Evolutionary conservation across 2,113 vertebrate genomes (phyloP).

Genomic region (Tapirus terrestris): DNA sequence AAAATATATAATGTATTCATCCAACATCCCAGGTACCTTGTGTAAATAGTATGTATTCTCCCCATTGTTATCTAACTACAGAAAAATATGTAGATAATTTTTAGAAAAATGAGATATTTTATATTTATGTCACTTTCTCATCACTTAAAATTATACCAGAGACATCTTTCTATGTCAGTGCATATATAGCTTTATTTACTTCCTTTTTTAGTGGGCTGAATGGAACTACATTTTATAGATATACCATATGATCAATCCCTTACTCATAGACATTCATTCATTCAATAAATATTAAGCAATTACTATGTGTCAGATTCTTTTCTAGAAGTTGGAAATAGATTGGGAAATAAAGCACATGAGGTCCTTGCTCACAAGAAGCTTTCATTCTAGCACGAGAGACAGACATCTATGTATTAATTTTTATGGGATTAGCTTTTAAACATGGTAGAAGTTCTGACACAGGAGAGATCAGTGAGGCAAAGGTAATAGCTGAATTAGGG

Average conservation of each 20-base stretch:
- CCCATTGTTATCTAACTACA: neutral
- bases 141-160: neutral
- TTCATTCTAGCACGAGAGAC: neutral
- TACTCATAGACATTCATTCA: neutral
- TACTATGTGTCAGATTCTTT: neutral
- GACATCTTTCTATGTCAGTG: neutral
- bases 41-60: neutral
- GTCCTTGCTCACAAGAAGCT: neutral
- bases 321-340: neutral
- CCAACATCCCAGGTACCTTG: neutral
- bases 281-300: neutral
- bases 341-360: neutral
- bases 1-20: neutral
- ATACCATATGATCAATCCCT: neutral
- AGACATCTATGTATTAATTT: neutral
- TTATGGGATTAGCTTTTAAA: neutral
- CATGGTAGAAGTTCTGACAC: neutral
- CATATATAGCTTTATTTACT: neutral
- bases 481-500: neutral
- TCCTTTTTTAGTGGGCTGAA: neutral
- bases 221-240: neutral
- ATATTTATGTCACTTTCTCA: neutral
- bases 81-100: neutral
- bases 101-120: neutral
- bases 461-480: neutral